Conservation (phyloP, 2,888 invertebrate species). For the Nephrocerus scutellatus region DNA sequence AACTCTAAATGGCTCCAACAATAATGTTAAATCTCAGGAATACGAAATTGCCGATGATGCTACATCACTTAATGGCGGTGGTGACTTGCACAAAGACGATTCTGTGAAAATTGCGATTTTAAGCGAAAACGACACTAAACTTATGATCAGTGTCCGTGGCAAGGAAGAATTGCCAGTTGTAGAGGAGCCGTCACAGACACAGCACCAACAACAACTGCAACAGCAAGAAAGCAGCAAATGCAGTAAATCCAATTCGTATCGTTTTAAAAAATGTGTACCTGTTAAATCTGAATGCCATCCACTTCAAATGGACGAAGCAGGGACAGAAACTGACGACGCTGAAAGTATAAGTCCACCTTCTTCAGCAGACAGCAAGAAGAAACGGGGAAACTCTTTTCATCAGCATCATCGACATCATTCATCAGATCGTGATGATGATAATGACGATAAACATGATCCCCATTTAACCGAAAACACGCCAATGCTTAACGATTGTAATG, state of each 20-base stretch:
- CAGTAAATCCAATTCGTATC: constrained; percentile 19
- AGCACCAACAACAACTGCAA: constrained; percentile 34
- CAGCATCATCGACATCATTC: constrained; percentile 12
- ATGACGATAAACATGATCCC: constrained; percentile 11
- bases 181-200: constrained; percentile 24
- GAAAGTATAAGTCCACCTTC: constrained; percentile 5
- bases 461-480: constrained; percentile 22
- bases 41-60: constrained; percentile 56
- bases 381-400: neutral
- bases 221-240: neutral
- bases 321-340: too few relatives aligned
- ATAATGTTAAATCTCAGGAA: constrained; percentile 40
- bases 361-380: constrained; percentile 12
- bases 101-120: constrained; percentile 50
- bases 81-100: constrained; percentile 21
- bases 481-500: constrained; percentile 36
- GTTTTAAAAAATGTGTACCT: constrained; percentile 40
- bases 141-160: constrained; percentile 56
- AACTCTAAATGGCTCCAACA: constrained; percentile 26
- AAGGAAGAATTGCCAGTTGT: constrained; percentile 64
- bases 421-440: constrained; percentile 15
- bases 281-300: constrained; percentile 40
- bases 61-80: constrained; percentile 44
- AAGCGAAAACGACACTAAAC: constrained; percentile 47
- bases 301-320: constrained; percentile 33